Base-by-base conservation (phyloP, 2,888 invertebrate species). In the Ligdia adustata region DNA sequence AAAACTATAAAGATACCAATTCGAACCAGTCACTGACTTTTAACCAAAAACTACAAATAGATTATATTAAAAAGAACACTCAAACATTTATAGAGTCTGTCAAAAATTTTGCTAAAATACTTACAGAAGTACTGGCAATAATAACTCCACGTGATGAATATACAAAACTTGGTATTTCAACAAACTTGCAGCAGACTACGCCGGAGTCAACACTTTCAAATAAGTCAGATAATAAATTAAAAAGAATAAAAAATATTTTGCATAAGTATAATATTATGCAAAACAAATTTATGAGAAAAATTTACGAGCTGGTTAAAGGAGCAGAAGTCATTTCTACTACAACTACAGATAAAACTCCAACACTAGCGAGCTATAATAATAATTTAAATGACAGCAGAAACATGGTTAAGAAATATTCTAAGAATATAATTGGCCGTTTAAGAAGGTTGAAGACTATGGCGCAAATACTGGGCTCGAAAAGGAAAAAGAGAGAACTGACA, bases 341-440 rank as follows among this genome's bases (percentile, higher is more conserved):
- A 52, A 37, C 43, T 39, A 46, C 46, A 57, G 7, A 47, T 29
- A 27, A 31, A 48, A 1, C 7, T n/a, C 7, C 55, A 49, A 13
- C 5, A 41, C 18, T 60, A 45, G 47, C 45, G 49, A 60, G 33
- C 6, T 22, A 22, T 15, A 14, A 37, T 15, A 27, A 2, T 6
- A 31, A 20, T 22, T 18, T 39, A 47, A 24, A 15, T 7, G 52
- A 55, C 51, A 62, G 58, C 41, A 58, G 57, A 35, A 27, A 61
- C 43, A 52, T 53, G 2, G 62, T 77, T 33, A 72, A 82, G n/a
- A 65, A 48, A 26, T 74, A 75, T 52, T 70, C 82, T 34, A 75
- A 63, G 13, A 81, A 74, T 55, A 79, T 86, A 28, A 70, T 82
- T 56, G 60, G 71, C 35, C 81, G 82, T 60, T 71, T 88, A 9